These are phyloP conservation scores for Scaptomyza cyrtandrae DNA, from an alignment of 2,888 invertebrate genomes.

Conservation along the genomic window DNA sequence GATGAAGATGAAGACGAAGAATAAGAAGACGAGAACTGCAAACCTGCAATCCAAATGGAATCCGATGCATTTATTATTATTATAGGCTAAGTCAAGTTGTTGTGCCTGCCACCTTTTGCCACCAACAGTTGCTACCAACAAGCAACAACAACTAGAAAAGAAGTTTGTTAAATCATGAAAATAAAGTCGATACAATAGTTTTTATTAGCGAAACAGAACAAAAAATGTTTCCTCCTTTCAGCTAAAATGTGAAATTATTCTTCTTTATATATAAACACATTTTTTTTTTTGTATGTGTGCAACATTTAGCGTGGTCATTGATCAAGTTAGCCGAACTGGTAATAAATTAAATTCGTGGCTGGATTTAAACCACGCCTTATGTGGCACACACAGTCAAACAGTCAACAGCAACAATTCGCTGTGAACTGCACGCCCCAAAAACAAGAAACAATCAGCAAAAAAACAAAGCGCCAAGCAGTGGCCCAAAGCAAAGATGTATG, in stretches of 20 bases:
- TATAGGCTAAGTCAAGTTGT: constrained; percentile 24
- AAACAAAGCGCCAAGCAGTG: constrained; percentile 46
- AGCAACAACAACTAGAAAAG: constrained; percentile 3
- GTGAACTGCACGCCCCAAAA: constrained; percentile 27
- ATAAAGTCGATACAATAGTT: not conserved
- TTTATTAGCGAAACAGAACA: not conserved
- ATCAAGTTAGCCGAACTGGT: constrained; percentile 33
- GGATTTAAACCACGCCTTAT: constrained; percentile 46
- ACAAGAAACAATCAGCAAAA: constrained; percentile 34
- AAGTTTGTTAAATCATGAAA: not conserved
- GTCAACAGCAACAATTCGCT: constrained; percentile 19
- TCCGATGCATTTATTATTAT: constrained; percentile 21
- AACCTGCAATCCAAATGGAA: constrained; percentile 27
- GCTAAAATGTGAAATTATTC: no score
- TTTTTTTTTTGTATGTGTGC: not conserved
- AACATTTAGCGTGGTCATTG: constrained; percentile 30
- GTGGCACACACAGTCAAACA: constrained; percentile 23
- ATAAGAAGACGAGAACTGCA: not conserved
- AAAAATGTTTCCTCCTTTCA: not conserved
- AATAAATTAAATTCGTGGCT: constrained; percentile 31
- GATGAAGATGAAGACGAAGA: not conserved
- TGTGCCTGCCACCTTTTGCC: not conserved
- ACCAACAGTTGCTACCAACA: constrained; percentile 12
- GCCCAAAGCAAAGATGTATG: constrained; percentile 58
- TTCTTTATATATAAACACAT: not conserved